Evolutionary conservation across 2,888 invertebrate genomes (phyloP), one percentile per base, ranked within the genome.

Genomic region (Chromoteleia sp.): DNA sequence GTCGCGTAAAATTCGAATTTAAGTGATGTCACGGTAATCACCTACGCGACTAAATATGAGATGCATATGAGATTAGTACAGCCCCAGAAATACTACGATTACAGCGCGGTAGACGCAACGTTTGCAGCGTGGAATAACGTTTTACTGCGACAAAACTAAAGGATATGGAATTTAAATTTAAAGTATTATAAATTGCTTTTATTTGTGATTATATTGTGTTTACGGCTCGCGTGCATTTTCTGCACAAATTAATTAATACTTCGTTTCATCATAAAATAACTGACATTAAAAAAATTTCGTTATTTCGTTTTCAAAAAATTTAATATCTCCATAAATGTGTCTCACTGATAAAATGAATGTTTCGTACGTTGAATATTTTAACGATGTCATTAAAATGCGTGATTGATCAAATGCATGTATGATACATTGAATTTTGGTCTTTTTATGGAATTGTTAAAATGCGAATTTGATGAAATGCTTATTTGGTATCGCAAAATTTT

Each of bases 1-100:
- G 76, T 76, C 76, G 76, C 68, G 52, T 52, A 70, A 77, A 77
- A 77, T 68, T 77, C 54, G 36, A 70, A 77, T 54, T 77, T 70
- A 39, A 77, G 59, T 70, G 70, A 70, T 77, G 63, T 50, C 50
- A 65, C 45, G 33, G 52, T 68, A 68, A 68, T 61, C 54, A 54
- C 43, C 45, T 48, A 48, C 45, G 29, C 30, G 10, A 12, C 19
- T 45, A 56, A 74, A 74, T n/a, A n/a, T n/a, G n/a, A n/a, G n/a
- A n/a, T 58, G 56, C 48, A 65, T 52, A 52, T 61, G 50, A 50
- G 52, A 59, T 74, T 74, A 65, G 25, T 36, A 19, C 21, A 6
- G 45, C 8, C 5, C n/a, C 4, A 21, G 15, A 65, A 65, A 65
- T n/a, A 39, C n/a, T 39, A 8, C 41, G 15, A 68, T 56, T 56